Conservation (phyloP, 2,888 invertebrate genomes). For the Phrixothrix hirtus region DNA sequence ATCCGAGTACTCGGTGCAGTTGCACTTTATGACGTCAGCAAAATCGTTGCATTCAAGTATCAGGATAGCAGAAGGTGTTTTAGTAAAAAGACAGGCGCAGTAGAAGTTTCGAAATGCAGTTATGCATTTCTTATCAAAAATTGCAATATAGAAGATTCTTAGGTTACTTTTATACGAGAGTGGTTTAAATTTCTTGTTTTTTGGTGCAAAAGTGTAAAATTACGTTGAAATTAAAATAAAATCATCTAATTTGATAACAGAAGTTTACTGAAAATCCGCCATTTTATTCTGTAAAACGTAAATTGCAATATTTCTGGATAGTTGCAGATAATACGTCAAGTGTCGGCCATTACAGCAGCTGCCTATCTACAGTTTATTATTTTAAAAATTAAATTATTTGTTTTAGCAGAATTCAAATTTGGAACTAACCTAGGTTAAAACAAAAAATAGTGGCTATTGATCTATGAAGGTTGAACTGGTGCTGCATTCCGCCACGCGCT, state of each 20-base stretch:
- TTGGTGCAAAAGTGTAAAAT: background rate
- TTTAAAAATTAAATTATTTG: background rate
- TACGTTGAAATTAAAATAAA: background rate
- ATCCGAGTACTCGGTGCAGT: conserved; percentile 32
- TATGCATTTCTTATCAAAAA: conserved; percentile 19
- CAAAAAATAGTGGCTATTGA: conserved; percentile 8
- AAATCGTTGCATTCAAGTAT: conserved; percentile 46
- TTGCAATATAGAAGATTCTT: background rate
- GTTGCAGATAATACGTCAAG: background rate
- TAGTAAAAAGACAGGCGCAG: conserved; percentile 41
- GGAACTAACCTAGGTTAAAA: conserved; percentile 16
- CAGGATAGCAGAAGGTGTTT: conserved; percentile 47
- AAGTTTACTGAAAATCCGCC: conserved; percentile 2
- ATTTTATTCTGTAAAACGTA: conserved; percentile 16
- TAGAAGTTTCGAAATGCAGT: conserved; percentile 13
- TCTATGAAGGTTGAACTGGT: conserved; percentile 3
- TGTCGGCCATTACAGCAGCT: background rate
- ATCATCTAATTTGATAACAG: background rate
- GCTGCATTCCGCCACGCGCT: conserved; percentile 5
- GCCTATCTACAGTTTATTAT: too few relatives aligned
- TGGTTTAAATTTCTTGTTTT: background rate
- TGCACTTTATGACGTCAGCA: conserved; percentile 46
- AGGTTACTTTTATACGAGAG: background rate
- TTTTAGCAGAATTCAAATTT: conserved; percentile 8
- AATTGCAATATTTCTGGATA: conserved; percentile 2